Evolutionary conservation across 2,113 vertebrate species (phyloP).

Genomic region (Nesoenas mayeri): DNA sequence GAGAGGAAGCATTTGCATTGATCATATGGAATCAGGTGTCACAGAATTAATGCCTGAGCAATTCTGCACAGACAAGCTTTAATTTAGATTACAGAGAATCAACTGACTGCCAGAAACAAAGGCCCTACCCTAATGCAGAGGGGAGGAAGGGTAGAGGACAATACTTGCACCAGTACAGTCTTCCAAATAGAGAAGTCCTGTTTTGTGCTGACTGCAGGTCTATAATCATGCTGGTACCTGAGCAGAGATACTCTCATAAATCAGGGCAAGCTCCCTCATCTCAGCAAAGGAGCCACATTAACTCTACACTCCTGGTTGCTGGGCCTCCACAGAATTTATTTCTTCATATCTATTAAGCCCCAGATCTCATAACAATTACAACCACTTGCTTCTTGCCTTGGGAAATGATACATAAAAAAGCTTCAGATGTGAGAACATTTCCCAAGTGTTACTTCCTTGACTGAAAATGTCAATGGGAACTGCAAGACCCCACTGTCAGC

Average conservation of each 20-base stretch:
- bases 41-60: background rate
- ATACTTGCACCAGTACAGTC: background rate
- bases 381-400: background rate
- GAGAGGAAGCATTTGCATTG: background rate
- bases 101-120: background rate
- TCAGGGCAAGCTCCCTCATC: background rate
- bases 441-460: background rate
- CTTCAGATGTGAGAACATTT: background rate
- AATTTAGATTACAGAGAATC: background rate
- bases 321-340: background rate
- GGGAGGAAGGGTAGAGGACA: background rate
- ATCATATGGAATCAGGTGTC: background rate
- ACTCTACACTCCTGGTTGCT: background rate
- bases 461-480: background rate
- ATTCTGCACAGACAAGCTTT: background rate
- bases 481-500: background rate
- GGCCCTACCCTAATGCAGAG: background rate
- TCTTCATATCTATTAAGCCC: background rate
- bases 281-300: background rate
- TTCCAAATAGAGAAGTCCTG: background rate
- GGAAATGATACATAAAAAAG: background rate
- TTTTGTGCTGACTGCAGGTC: background rate
- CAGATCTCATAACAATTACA: background rate
- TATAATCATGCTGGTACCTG: background rate
- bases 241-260: background rate